phyloP scores from a whole-genome alignment of 2,888 invertebrate species.

The Dicyrtomina minuta region DNA sequence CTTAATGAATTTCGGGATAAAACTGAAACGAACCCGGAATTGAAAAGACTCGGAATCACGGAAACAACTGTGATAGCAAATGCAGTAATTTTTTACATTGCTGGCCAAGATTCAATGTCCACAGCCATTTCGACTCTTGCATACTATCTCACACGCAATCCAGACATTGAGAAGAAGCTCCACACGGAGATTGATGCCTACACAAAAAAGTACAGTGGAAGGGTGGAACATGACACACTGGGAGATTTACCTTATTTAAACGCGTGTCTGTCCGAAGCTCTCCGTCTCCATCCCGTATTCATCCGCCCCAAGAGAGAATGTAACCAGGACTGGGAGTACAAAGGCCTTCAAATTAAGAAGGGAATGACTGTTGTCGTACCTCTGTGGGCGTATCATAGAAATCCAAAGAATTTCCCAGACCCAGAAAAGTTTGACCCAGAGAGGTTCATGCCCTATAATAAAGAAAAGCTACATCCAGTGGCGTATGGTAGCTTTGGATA shows the following conservation, averaged over 20 bases:
- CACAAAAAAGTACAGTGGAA: no score
- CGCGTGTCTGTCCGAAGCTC: no score
- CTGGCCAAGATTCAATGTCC: constrained; percentile 47
- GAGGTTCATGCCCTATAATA: constrained; percentile 45
- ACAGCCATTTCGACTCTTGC: constrained; percentile 39
- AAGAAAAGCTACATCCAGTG: constrained; percentile 34
- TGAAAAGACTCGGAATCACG: constrained; percentile 38
- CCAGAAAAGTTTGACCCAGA: constrained; percentile 47
- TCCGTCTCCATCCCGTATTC: no score
- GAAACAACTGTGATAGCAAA: constrained; percentile 45
- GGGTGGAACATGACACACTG: constrained; percentile 27
- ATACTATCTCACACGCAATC: constrained; percentile 38
- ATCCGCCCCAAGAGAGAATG: constrained; percentile 33
- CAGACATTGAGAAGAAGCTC: constrained; percentile 3
- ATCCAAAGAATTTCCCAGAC: constrained; percentile 43
- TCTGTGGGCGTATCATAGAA: constrained; percentile 42
- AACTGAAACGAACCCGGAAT: constrained; percentile 35
- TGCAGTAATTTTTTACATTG: constrained; percentile 48
- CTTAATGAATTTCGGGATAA: constrained; percentile 36
- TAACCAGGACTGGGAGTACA: constrained; percentile 32
- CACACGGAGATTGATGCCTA: constrained; percentile 19
- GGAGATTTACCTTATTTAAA: no score
- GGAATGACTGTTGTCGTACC: constrained; percentile 41
- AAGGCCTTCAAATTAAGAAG: constrained; percentile 42
- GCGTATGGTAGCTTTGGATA: no score